These are phyloP conservation scores for Anarrhichthys ocellatus DNA, from an alignment of 2,113 vertebrate species.

Conservation along the genomic window DNA sequence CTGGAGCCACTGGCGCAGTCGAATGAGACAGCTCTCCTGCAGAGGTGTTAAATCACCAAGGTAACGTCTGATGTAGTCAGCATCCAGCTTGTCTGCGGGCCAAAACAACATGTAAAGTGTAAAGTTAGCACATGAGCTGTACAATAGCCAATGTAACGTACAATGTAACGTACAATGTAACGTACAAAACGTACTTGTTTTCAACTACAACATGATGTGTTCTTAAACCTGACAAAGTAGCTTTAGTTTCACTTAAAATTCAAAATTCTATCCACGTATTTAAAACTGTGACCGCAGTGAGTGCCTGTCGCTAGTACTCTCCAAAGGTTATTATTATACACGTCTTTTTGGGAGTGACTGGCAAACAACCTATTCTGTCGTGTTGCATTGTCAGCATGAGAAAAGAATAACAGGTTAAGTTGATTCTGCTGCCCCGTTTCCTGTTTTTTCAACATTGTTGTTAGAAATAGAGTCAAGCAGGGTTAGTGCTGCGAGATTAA, in stretches of 20 bases:
- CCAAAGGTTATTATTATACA: not conserved
- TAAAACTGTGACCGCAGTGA: not conserved
- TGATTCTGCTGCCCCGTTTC: not conserved
- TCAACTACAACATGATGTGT: not conserved
- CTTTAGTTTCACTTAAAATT: not conserved
- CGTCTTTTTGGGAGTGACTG: not conserved
- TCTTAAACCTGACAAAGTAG: not conserved
- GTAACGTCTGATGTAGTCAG: conserved; percentile 96
- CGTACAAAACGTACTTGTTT: no score
- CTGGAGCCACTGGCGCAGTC: conserved; percentile 95
- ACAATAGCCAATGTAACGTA: not conserved
- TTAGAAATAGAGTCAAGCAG: not conserved
- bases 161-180: not conserved
- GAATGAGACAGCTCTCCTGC: conserved; percentile 97
- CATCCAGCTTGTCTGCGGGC: conserved; percentile 92
- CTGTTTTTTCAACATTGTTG: not conserved
- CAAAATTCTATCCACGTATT: not conserved
- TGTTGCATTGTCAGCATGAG: not conserved
- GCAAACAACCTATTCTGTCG: not conserved
- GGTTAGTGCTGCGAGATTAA: not conserved
- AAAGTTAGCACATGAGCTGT: conserved; percentile 31
- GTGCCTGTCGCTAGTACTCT: not conserved
- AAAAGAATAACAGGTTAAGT: not conserved
- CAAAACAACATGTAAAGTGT: conserved; percentile 40
- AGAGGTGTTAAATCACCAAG: conserved; percentile 94